Evolutionary conservation across 1,140 invertebrate genomes (phyloP), one percentile per base, ranked within the genome.

Genomic region (Tetranychus urticae): DNA sequence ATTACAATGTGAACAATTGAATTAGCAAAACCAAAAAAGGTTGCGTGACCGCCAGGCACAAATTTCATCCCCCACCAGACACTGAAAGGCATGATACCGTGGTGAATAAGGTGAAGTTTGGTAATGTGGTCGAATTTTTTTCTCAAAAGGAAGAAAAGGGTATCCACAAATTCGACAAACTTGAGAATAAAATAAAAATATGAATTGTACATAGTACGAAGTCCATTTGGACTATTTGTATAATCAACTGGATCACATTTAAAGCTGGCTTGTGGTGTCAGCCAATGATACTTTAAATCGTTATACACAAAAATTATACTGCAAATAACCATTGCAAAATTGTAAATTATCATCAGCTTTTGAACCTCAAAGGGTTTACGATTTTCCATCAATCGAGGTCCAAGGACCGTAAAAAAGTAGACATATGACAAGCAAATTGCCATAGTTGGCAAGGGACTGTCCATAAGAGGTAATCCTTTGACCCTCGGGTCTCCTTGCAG

Each of bases 81-180:
- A 8, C 82, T 86, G 73, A 91, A 83, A 10, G 90, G 89, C 89
- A 96, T 93, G 67, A 88, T 82, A 58, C 88, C 88, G 71, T 96
- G 89, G 71, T 94, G 90, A 68, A 93, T 90, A 60, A 94, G 88
- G 74, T 94, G 90, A 31, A 94, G 78, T 35, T 84, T 88, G 12
- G 87, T 88, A 60, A 92, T 85, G 69, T 94, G 89, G 70, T 86
- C 81, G 71, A 82, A 85, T 77, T 96, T 96, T 74, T 89, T 90
- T 66, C 86, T 79, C 66, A 89, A 73, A 67, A 90, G 83, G 74
- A 90, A 90, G 78, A 90, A 91, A 65, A 90, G 75, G 84, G 76
- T 77, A 65, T 77, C 75, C 45, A 74, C 59, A 69, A 77, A 74
- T 65, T 78, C 76, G 13, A 77, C 61, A 56, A 71, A 68, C 66